Base-by-base conservation (phyloP, 2,797 vertebrate species). In the Zalophus californianus region DNA sequence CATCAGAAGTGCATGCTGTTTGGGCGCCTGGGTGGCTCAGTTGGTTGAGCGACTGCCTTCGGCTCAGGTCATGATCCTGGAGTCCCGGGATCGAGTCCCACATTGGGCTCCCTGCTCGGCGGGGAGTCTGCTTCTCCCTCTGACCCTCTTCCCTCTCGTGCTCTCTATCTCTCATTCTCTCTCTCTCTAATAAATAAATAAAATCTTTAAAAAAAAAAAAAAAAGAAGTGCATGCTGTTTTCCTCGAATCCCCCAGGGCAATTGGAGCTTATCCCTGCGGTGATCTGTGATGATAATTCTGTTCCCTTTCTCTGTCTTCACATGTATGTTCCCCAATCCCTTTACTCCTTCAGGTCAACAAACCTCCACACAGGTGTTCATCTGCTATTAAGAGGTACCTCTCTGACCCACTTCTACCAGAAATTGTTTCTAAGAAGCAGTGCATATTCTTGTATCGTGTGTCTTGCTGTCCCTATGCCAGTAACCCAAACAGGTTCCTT, bases 321-420 rank as follows among this genome's bases (percentile, higher is more conserved):
- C 35, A 25, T 56, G 14, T 27, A 15, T 60, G 2, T 29, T 38
- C 25, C 44, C 16, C 1, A 32, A 5, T 35, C 23, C 8, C 8
- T 84, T 88, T 48, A 62, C 8, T 88, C 16, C 44, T 25, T 58
- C 23, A 8, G 4, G n/a, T 66, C 27, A 62, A 68, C 3, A 32
- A 38, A 70, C 20, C 25, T 83, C 15, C 52, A 73, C 50, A n/a
- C 8, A 73, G 54, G 7, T 64, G 15, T 72, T 66, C 9, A 8
- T 48, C 12, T 64, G 85, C n/a, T 68, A 70, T 64, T n/a, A 48
- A 86, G n/a, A 94, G 58, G 16, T n/a, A 68, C 20, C 82, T 82
- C 38, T 94, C 27, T 29, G 16, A 80, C 3, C 12, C 1, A 21
- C 14, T 86, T 80, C 38, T 56, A 4, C 21, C 10, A 68, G 85